These are phyloP conservation scores for Scarus forsteni DNA, from an alignment of 2,797 vertebrate species.

Conservation along the genomic window DNA sequence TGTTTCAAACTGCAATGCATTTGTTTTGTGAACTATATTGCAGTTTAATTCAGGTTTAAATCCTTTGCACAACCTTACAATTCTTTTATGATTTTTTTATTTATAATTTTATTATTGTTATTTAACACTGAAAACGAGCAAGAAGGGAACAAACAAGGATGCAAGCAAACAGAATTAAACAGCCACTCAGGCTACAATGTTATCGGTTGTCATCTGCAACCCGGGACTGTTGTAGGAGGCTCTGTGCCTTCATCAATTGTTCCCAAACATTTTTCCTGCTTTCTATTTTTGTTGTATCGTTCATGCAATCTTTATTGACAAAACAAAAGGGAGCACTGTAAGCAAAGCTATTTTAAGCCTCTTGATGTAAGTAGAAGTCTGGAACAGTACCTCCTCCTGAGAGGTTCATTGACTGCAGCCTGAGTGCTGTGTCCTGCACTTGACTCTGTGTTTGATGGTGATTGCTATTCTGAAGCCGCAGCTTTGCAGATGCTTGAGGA, in stretches of 20 bases:
- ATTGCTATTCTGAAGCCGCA: slow-evolving; percentile 63
- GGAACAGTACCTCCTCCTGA: slow-evolving; percentile 50
- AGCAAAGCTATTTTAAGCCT: slow-evolving; percentile 40
- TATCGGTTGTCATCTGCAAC: too few relatives aligned
- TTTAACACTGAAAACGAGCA: too few relatives aligned
- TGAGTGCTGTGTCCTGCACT: slow-evolving; percentile 65
- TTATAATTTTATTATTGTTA: too few relatives aligned
- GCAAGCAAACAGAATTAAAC: not conserved
- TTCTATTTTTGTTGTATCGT: slow-evolving; percentile 40
- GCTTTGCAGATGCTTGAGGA: slow-evolving; percentile 52
- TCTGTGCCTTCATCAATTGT: too few relatives aligned
- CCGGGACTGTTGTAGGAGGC: too few relatives aligned
- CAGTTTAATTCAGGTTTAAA: too few relatives aligned
- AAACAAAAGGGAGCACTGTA: slow-evolving; percentile 71
- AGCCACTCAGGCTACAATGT: too few relatives aligned
- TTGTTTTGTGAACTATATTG: too few relatives aligned
- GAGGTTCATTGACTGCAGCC: slow-evolving; percentile 72
- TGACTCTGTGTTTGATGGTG: slow-evolving; percentile 69
- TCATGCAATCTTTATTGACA: slow-evolving; percentile 7
- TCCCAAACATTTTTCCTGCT: not conserved
- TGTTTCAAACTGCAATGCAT: too few relatives aligned
- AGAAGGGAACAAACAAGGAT: not conserved
- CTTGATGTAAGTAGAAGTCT: slow-evolving; percentile 27
- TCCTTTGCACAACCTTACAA: too few relatives aligned
- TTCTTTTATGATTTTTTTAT: too few relatives aligned